A percentile compares a stretch with the other conserved stretches of the same genome.
phyloP scores from a whole-genome alignment of 2,797 vertebrate species.

The Nyctibius grandis region DNA sequence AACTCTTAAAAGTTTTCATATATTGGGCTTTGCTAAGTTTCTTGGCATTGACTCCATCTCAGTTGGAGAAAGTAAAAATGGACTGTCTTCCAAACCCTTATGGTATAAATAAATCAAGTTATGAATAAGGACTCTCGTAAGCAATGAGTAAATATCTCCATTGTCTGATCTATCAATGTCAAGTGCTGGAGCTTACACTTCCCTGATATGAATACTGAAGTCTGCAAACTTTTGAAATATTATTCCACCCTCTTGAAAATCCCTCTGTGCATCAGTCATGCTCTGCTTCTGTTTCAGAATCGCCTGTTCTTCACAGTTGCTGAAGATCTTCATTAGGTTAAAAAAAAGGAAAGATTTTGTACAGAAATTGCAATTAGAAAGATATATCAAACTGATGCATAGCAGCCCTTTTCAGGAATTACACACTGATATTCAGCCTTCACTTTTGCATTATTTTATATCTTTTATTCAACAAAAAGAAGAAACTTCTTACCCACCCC shows the following conservation, averaged over 20 bases:
- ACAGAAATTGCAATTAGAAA: background rate
- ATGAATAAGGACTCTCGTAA: background rate
- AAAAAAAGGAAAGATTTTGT: background rate
- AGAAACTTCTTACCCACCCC: background rate
- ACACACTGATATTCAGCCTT: background rate
- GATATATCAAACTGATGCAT: background rate
- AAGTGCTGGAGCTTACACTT: background rate
- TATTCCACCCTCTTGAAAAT: background rate
- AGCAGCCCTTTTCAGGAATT: background rate
- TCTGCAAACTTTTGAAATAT: background rate
- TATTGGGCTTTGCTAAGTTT: background rate
- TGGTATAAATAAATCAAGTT: background rate
- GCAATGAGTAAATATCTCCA: background rate
- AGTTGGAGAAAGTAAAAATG: background rate
- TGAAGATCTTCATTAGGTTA: background rate
- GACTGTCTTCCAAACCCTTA: background rate
- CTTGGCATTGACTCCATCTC: background rate
- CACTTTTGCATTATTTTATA: background rate
- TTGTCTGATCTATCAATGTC: background rate
- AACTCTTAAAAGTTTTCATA: background rate
- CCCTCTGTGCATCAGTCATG: background rate
- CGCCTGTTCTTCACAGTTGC: background rate
- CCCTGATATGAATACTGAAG: background rate
- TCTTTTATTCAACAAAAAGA: background rate
- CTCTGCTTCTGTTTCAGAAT: background rate